Base-by-base conservation (phyloP, 2,113 vertebrate genomes). In the Coreoperca whiteheadi region DNA sequence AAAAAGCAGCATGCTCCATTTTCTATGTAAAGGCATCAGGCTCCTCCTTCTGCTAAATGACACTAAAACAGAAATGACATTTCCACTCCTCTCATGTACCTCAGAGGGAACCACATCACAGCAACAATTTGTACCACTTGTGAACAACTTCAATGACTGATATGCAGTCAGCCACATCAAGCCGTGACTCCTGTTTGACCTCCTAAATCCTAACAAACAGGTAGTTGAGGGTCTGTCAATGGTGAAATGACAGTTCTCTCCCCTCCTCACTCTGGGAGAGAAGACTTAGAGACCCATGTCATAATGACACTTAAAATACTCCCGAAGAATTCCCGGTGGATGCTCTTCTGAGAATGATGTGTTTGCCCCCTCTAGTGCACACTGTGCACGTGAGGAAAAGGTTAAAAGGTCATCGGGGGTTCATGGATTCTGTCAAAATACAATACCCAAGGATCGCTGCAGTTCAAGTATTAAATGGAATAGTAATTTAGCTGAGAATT, bases 291-390 rank as follows among this genome's bases (percentile, higher is more conserved):
- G 66, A 23, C 8, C 63, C 60, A 53, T 30, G 43, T 77, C 23
- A 79, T 46, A 48, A 57, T 85, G 61, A 90, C 69, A 81, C 67
- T 81, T 51, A 9, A 72, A 79, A 78, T 51, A 68, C 46, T 70
- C 82, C 30, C 50, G 53, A 41, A 15, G 32, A 89, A 77, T 82
- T 70, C 64, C 66, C 53, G 39, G 3, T 37, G 54, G 74, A 12
- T 76, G 60, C 60, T 65, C 25, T 23, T 1, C 20, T 65, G 73
- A 79, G 30, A 68, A 23, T 70, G 67, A 30, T 76, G 74, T 32
- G 68, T 80, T 79, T 81, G 10, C 46, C 39, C 54, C 43, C 60
- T 48, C 2, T 6, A 48, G 23, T 48, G 46, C 39, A 77, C 59
- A 75, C n/a, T 56, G 65, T 77, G 63, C 54, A 79, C 51, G 48